phyloP scores from a whole-genome alignment of 2,888 invertebrate genomes.

The Platycnemis pennipes region DNA sequence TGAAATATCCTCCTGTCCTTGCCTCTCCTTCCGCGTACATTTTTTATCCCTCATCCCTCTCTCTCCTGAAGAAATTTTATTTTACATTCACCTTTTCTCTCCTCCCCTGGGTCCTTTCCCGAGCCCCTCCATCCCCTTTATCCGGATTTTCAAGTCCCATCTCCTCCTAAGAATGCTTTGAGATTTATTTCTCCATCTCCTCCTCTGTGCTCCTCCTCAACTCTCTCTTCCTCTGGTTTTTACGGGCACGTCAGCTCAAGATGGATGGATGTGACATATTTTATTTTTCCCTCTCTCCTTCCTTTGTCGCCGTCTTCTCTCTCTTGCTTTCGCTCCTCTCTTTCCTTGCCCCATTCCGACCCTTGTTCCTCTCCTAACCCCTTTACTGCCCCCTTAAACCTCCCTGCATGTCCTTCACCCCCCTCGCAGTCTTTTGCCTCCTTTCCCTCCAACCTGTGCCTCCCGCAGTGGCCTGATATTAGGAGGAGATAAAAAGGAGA shows the following conservation, averaged over 20 bases:
- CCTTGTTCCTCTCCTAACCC: neutral
- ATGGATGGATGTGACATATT: neutral
- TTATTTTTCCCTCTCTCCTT: neutral
- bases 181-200: constrained; percentile 11
- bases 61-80: neutral
- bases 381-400: neutral
- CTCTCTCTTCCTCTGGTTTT: neutral
- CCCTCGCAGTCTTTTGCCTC: neutral
- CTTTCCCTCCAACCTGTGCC: neutral
- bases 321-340: neutral
- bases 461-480: neutral
- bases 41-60: neutral
- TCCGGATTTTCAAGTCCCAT: neutral
- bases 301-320: too few relatives aligned
- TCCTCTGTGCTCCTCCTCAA: neutral
- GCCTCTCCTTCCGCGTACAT: neutral
- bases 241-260: neutral
- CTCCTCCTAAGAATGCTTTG: neutral
- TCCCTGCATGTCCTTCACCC: neutral
- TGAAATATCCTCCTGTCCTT: neutral
- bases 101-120: neutral
- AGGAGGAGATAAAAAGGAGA: too few relatives aligned
- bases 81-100: neutral
- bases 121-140: neutral
- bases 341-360: neutral